phyloP scores from a whole-genome alignment of 2,888 invertebrate genomes.

The Entomobrya multifasciata region DNA sequence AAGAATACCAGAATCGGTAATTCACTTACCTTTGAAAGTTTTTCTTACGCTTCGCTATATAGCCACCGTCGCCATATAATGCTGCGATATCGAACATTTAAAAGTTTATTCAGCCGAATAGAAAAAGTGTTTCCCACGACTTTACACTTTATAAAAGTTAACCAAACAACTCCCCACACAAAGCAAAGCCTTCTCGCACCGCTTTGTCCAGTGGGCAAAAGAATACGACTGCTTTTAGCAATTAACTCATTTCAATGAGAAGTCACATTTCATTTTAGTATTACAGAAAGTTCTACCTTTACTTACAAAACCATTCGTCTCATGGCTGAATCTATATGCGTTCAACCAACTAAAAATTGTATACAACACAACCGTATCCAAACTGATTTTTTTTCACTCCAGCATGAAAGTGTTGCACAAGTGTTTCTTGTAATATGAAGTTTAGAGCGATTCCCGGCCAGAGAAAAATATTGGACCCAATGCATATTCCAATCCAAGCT shows the following conservation, averaged over 20 bases:
- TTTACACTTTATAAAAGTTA: background rate
- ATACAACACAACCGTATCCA: conserved; percentile 17
- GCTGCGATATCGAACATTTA: too few relatives aligned
- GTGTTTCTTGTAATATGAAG: background rate
- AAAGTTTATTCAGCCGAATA: too few relatives aligned
- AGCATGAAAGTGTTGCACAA: too few relatives aligned
- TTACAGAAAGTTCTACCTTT: conserved; percentile 66
- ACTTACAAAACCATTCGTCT: too few relatives aligned
- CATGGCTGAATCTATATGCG: background rate
- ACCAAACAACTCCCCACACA: background rate
- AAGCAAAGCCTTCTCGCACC: background rate
- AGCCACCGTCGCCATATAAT: too few relatives aligned
- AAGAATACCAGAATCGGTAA: too few relatives aligned
- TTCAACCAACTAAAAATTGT: background rate
- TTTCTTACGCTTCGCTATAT: too few relatives aligned
- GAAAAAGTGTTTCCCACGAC: conserved; percentile 17
- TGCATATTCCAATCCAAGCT: background rate
- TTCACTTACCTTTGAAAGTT: too few relatives aligned
- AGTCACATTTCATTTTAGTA: conserved; percentile 62
- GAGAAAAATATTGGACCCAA: background rate
- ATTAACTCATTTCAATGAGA: conserved; percentile 67
- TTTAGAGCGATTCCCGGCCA: background rate
- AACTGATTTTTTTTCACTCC: background rate
- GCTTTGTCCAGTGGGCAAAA: background rate
- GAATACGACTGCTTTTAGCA: conserved; percentile 42